Evolutionary conservation across 2,113 vertebrate genomes (phyloP).

Genomic region (Neofelis nebulosa): DNA sequence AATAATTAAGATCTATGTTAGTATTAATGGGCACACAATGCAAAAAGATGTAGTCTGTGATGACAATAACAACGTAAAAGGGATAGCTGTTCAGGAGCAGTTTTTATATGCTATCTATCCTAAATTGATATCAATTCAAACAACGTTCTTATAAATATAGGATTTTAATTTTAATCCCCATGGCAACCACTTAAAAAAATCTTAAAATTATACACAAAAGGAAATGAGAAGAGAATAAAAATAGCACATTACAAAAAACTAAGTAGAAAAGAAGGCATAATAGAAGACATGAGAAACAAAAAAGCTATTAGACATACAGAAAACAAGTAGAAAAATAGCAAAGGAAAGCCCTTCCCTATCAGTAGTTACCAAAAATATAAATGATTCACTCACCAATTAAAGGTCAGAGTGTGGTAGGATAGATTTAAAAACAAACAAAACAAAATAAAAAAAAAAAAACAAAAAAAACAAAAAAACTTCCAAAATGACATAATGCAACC

Average conservation of each 20-base stretch:
- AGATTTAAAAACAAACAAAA: background rate
- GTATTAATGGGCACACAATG: background rate
- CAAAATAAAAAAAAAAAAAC: background rate
- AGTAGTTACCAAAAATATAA: background rate
- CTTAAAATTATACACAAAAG: background rate
- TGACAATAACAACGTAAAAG: background rate
- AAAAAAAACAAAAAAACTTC: background rate
- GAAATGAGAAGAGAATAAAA: background rate
- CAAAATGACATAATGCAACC: background rate
- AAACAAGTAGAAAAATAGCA: conserved; percentile 12
- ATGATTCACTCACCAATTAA: background rate
- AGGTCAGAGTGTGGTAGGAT: background rate
- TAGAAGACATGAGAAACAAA: background rate
- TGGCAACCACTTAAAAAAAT: background rate
- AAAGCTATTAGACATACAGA: background rate
- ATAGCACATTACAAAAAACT: background rate
- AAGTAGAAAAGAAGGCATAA: background rate
- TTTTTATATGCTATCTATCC: background rate
- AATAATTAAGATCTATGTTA: background rate
- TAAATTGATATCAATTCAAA: background rate
- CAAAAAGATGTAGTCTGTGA: background rate
- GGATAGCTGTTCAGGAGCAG: background rate
- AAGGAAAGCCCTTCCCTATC: background rate
- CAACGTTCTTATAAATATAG: background rate
- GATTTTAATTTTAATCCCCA: conserved; percentile 8